Evolutionary conservation across 2,797 vertebrate species (phyloP), one percentile per base, ranked within the genome.

Genomic region (Mionectes olivaceus): DNA sequence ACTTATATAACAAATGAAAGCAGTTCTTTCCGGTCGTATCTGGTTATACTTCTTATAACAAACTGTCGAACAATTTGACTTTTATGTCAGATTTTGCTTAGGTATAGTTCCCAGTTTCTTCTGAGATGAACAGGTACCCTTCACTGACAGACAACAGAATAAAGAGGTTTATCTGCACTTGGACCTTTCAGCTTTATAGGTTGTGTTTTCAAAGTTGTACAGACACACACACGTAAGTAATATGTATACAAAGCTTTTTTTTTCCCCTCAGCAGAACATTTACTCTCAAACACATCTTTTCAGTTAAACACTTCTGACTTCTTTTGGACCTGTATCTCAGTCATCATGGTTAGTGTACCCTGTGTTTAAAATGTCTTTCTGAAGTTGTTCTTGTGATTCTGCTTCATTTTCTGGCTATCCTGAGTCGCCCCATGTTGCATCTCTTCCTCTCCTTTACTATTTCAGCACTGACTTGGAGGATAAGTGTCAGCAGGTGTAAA

Each of bases 401-500:
- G 49, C 19, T 33, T 74, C 41, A 32, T 87, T 87, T 89, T 77
- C 64, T 83, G 76, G 64, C 69, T 78, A 41, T 11, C 33, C 18
- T 35, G 67, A 74, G 22, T 41, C 53, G 39, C 25, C 39, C 55
- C 35, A 41, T 2, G 22, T 33, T n/a, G 13, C 60, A 77, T 43
- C 65, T 85, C 81, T 70, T 87, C 64, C 53, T 69, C 55, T 70
- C 59, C 61, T 87, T 39, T 68, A 57, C 75, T 64, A 11, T 84
- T 82, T 33, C n/a, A 93, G 55, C 65, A 23, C 22, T 67, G 2
- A 88, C 77, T 90, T 91, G 37, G 41, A 89, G 32, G 35, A 73
- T 83, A 86, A 94, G 92, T 90, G 74, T 97, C 94, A 95, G 87
- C 92, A 92, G 95, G 87, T 95, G 93, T 89, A 91, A 91, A 89